phyloP scores from a whole-genome alignment of 2,113 vertebrate species.

The Sterna hirundo region DNA sequence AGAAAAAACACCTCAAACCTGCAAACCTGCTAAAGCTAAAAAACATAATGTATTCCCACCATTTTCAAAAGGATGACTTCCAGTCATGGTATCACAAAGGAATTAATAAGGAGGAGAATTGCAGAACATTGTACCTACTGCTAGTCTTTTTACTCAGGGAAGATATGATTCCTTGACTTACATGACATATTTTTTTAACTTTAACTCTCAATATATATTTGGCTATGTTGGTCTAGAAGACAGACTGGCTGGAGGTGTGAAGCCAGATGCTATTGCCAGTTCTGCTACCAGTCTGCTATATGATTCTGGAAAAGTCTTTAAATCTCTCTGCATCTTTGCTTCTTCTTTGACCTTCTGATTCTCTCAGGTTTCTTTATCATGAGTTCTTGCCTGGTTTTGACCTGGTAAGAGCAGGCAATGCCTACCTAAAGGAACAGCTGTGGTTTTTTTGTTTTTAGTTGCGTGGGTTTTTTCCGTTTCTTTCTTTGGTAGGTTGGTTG shows the following conservation, averaged over 20 bases:
- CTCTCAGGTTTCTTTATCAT: not conserved
- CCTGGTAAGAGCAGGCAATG: not conserved
- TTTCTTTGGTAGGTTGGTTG: not conserved
- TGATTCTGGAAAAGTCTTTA: not conserved
- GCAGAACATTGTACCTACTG: not conserved
- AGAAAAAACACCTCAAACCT: not conserved
- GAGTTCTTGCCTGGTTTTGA: not conserved
- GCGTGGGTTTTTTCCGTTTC: fast-evolving
- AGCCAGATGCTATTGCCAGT: not conserved
- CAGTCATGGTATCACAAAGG: not conserved
- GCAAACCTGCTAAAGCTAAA: not conserved
- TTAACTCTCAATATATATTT: not conserved
- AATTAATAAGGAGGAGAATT: not conserved
- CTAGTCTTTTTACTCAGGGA: not conserved
- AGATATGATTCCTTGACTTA: not conserved
- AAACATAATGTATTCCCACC: not conserved
- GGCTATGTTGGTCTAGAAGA: not conserved
- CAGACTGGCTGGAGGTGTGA: not conserved
- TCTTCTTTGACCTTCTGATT: not conserved
- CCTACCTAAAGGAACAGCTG: not conserved
- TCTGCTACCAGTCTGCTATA: not conserved
- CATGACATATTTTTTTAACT: not conserved
- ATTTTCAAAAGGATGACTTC: not conserved
- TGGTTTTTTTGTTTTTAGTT: fast-evolving
- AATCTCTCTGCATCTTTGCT: not conserved